phyloP scores from a whole-genome alignment of 2,797 vertebrate genomes.

The Delichon dasypus region DNA sequence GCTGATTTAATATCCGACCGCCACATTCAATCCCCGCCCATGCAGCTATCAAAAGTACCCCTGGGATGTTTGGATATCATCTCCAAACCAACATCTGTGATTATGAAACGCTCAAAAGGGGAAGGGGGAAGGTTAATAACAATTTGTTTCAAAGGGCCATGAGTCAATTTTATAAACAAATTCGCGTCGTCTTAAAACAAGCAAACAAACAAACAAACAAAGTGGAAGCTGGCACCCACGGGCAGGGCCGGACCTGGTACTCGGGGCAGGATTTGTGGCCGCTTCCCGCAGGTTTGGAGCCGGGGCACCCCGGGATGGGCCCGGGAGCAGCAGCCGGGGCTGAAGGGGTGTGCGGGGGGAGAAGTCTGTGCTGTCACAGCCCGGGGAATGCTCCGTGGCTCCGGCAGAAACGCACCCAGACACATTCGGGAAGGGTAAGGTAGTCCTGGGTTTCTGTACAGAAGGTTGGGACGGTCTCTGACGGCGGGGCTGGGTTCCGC shows the following conservation, averaged over 20 bases:
- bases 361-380: background rate
- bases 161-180: constrained; percentile 36
- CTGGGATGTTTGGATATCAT: constrained; percentile 63
- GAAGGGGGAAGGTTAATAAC: constrained; percentile 51
- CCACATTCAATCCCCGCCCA: constrained; percentile 40
- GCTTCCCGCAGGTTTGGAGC: background rate
- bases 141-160: constrained; percentile 25
- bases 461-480: background rate
- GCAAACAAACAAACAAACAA: background rate
- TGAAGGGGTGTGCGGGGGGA: background rate
- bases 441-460: background rate
- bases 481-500: background rate
- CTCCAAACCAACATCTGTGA: constrained; percentile 62
- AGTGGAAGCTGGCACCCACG: background rate
- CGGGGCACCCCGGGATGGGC: background rate
- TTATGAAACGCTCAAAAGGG: constrained; percentile 42
- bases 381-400: background rate
- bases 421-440: background rate
- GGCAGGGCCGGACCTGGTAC: background rate
- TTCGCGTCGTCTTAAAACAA: background rate
- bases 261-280: background rate
- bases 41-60: constrained; percentile 52
- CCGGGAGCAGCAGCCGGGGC: background rate
- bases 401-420: background rate
- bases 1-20: constrained; percentile 70